Evolutionary conservation across 2,888 invertebrate genomes (phyloP), one percentile per base, ranked within the genome.

Genomic region (Bombyx huttoni): DNA sequence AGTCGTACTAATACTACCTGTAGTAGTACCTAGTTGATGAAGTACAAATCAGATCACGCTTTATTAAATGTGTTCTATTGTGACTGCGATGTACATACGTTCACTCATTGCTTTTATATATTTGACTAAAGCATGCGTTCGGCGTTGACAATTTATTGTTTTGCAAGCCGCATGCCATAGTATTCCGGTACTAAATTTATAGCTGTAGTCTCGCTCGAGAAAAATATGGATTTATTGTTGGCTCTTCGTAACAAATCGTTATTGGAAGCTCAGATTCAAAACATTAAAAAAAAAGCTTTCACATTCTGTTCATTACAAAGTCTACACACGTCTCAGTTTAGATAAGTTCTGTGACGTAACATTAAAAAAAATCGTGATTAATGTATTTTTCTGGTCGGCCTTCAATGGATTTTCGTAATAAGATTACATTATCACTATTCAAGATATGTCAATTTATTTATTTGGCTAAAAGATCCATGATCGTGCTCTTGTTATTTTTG

Each of bases 91-190:
- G 40, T 7, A 40, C 9, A 40, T 40, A 6, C 5, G 9, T 40
- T 12, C 6, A 9, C 9, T 35, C 35, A 24, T 24, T 24, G 40
- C 40, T 40, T 10, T 10, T 10, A 67, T 69, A 63, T 68, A 73
- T 70, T 68, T 72, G 63, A 64, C 67, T 67, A 65, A 65, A 62
- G 70, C 58, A 61, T 73, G 70, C 61, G 69, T 62, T 59, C 68
- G 75, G 73, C 77, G 67, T 76, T 68, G 64, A 61, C 64, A 73
- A 81, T 83, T 81, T 81, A 81, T 82, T 74, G 81, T 78, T 81
- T 77, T 77, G 69, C 72, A 73, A 76, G 68, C 78, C 78, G 75
- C 74, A 73, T 73, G 73, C 61, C 61, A 71, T 73, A 70, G 69
- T 73, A 73, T 74, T 68, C 69, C 72, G 67, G 67, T 68, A 68